Evolutionary conservation across 2,888 invertebrate genomes (phyloP).

Genomic region (Yponomeuta malinellus): DNA sequence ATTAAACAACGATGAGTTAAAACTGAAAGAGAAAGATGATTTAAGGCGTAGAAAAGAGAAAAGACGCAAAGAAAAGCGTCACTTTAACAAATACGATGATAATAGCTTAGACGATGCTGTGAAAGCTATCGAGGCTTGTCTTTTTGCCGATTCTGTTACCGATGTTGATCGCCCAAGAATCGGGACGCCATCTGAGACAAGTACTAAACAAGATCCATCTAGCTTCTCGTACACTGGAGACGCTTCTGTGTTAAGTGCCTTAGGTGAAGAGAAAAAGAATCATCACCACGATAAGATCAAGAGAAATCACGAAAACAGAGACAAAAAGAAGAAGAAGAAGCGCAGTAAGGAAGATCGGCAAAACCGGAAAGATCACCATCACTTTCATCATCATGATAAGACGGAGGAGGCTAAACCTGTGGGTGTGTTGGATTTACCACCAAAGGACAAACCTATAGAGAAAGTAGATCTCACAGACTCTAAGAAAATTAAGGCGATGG

Average conservation of each 20-base stretch:
- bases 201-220: constrained; percentile 52
- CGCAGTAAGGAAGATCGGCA: constrained; percentile 87
- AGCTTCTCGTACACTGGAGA: constrained; percentile 78
- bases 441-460: background rate
- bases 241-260: background rate
- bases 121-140: constrained; percentile 86
- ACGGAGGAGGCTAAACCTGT: constrained; percentile 38
- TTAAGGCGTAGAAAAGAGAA: constrained; percentile 77
- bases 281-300: background rate
- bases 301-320: constrained; percentile 66
- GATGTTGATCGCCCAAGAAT: constrained; percentile 57
- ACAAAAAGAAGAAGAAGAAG: constrained; percentile 90
- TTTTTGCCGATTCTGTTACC: constrained; percentile 80
- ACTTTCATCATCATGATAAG: constrained; percentile 78
- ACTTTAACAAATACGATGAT: constrained; percentile 79
- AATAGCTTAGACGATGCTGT: constrained; percentile 89
- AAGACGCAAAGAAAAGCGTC: constrained; percentile 78
- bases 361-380: constrained; percentile 80
- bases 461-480: constrained; percentile 32
- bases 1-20: constrained; percentile 39
- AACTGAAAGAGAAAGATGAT: constrained; percentile 67
- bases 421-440: constrained; percentile 8
- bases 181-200: constrained; percentile 40
- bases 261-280: constrained; percentile 23
- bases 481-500: constrained; percentile 33